phyloP scores from a whole-genome alignment of 2,797 vertebrate species.

The Perodicticus potto region DNA sequence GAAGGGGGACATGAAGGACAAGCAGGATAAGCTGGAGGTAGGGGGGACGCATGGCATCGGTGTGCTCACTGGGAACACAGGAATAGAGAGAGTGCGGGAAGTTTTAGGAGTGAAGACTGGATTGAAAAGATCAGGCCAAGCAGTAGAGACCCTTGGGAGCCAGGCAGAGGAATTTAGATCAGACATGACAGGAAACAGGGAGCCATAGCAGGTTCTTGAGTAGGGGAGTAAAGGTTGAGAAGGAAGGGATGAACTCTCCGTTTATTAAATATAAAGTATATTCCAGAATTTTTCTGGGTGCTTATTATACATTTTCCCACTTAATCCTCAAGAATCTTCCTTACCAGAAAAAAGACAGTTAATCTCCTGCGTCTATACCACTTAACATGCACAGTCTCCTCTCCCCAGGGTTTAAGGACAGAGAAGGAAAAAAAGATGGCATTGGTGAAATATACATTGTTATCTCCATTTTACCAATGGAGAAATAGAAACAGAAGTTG shows the following conservation, averaged over 20 bases:
- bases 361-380: background rate
- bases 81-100: background rate
- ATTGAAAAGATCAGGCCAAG: background rate
- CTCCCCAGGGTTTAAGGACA: background rate
- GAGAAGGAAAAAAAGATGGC: background rate
- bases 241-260: background rate
- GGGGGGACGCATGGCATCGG: background rate
- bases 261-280: background rate
- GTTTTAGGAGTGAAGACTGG: background rate
- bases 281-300: background rate
- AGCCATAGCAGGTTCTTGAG: background rate
- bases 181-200: background rate
- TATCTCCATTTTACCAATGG: background rate
- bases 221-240: background rate
- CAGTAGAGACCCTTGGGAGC: background rate
- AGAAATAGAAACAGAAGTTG: background rate
- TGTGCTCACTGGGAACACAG: background rate
- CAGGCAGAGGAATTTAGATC: background rate
- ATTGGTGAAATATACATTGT: background rate
- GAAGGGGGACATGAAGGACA: background rate
- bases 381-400: background rate
- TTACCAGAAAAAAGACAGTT: background rate
- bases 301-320: background rate
- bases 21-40: background rate
- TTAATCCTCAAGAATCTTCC: constrained; percentile 9